Percentiles rank a stretch among this genome's conserved stretches.
Evolutionary conservation across 2,888 invertebrate species (phyloP).

Genomic region (Dichetophora obliterata): DNA sequence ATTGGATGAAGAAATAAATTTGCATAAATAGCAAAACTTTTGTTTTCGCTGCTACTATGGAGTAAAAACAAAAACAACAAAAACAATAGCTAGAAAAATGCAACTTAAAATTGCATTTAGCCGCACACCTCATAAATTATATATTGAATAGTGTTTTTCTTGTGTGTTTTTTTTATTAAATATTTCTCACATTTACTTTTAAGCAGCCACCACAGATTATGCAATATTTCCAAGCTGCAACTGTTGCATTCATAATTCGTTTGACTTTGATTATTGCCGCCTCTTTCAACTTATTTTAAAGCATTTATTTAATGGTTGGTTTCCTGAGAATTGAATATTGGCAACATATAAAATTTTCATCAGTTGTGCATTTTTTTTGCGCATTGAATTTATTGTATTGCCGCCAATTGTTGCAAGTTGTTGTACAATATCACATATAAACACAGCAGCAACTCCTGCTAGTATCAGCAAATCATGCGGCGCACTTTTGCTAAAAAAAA

Average conservation of each 20-base stretch:
- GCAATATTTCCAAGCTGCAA: neutral
- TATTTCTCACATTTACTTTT: neutral
- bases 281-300: neutral
- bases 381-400: neutral
- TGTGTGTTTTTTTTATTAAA: neutral
- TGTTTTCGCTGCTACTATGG: neutral
- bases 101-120: neutral
- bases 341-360: neutral
- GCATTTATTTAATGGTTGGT: neutral
- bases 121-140: neutral
- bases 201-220: neutral
- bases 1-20: neutral
- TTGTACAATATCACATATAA: no score
- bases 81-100: neutral
- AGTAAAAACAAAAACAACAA: neutral
- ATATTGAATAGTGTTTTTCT: neutral
- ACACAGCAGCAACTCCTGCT: no score
- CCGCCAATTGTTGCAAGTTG: neutral
- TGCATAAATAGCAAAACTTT: neutral
- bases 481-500: no score
- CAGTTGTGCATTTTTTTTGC: neutral
- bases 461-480: no score
- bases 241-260: conserved; percentile 3
- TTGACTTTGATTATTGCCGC: conserved; percentile 8
- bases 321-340: neutral